These are phyloP conservation scores for Apotomis betuletana DNA, from an alignment of 2,888 invertebrate species.

Conservation along the genomic window DNA sequence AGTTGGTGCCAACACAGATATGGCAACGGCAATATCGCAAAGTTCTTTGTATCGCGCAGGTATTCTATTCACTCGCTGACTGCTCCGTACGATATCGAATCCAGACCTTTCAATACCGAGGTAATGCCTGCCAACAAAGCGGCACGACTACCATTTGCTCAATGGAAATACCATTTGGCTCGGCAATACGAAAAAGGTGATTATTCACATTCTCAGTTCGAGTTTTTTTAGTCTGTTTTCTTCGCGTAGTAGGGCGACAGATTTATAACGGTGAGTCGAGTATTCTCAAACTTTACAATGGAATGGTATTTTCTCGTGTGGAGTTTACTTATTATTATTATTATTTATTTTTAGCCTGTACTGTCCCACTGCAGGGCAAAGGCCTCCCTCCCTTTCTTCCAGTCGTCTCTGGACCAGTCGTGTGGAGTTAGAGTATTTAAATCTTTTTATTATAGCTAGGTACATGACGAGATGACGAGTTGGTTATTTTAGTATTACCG, in stretches of 20 bases:
- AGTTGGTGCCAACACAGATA: slow-evolving; percentile 34
- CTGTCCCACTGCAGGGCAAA: too few relatives aligned
- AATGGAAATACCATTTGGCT: slow-evolving; percentile 69
- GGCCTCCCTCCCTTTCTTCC: too few relatives aligned
- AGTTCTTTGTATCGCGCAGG: slow-evolving; percentile 64
- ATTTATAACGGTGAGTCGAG: slow-evolving; percentile 2
- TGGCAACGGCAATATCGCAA: slow-evolving; percentile 41
- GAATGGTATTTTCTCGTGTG: background rate
- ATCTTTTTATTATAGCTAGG: too few relatives aligned
- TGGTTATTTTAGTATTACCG: too few relatives aligned
- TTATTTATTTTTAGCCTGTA: too few relatives aligned
- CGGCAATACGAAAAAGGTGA: slow-evolving; percentile 57
- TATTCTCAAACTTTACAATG: background rate
- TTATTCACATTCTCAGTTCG: slow-evolving; percentile 44
- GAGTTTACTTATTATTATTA: too few relatives aligned
- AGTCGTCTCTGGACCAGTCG: too few relatives aligned
- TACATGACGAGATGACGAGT: too few relatives aligned
- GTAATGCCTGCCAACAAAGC: slow-evolving; percentile 66
- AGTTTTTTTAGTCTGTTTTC: slow-evolving; percentile 29
- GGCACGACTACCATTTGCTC: slow-evolving; percentile 64
- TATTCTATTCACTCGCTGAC: slow-evolving; percentile 61
- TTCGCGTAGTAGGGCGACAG: background rate
- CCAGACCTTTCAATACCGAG: slow-evolving; percentile 65
- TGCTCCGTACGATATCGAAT: slow-evolving; percentile 67
- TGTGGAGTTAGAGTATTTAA: too few relatives aligned